phyloP scores from a whole-genome alignment of 1,140 invertebrate genomes.

The Drosophila malerkotliana region DNA sequence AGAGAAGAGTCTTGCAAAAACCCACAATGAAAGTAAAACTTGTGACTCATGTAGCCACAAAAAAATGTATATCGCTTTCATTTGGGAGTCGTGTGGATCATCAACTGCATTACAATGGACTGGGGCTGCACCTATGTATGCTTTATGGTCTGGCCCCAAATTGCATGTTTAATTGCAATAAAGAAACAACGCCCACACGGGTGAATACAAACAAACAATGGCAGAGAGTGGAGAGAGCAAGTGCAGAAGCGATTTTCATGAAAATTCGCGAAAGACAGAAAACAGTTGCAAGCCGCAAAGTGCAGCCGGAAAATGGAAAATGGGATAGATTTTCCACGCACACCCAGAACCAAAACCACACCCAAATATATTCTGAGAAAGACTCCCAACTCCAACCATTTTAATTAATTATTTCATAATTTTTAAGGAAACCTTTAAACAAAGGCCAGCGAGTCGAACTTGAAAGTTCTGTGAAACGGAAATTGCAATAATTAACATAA shows the following conservation, averaged over 20 bases:
- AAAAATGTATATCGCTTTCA: conserved; percentile 18
- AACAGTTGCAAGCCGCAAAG: conserved; percentile 66
- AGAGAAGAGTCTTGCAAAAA: background rate
- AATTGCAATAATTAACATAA: conserved; percentile 63
- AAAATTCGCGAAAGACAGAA: conserved; percentile 75
- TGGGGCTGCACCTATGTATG: conserved; percentile 57
- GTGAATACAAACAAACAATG: conserved; percentile 31
- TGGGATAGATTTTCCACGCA: conserved; percentile 21
- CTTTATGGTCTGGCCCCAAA: conserved; percentile 73
- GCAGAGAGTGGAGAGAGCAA: conserved; percentile 28
- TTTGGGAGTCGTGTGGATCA: conserved; percentile 25
- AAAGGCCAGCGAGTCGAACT: conserved; percentile 43
- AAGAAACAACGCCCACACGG: conserved; percentile 63
- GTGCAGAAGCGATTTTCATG: conserved; percentile 63
- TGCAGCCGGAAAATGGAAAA: conserved; percentile 53
- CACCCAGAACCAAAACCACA: conserved; percentile 1
- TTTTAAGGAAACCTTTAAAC: conserved; percentile 47
- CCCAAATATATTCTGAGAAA: conserved; percentile 15
- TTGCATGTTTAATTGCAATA: conserved; percentile 80
- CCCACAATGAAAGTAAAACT: conserved; percentile 28
- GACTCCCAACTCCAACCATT: conserved; percentile 35
- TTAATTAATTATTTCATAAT: conserved; percentile 59
- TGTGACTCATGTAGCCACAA: conserved; percentile 26
- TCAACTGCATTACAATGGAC: conserved; percentile 43
- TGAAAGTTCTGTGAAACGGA: conserved; percentile 56